phyloP scores from a whole-genome alignment of 2,797 vertebrate genomes.

The Phrynocephalus guinanensis region DNA sequence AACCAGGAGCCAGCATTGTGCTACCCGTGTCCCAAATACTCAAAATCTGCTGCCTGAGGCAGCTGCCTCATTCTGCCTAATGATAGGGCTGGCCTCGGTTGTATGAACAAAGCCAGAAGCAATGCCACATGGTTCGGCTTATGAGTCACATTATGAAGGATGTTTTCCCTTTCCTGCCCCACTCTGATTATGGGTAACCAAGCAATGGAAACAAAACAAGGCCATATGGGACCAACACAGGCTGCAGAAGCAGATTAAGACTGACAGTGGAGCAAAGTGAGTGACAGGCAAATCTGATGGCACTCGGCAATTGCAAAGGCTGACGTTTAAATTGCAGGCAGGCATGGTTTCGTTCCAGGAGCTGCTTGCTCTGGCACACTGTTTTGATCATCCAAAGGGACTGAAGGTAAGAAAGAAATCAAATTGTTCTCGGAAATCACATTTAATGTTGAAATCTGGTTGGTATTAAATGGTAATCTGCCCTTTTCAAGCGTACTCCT shows the following conservation, averaged over 20 bases:
- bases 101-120: slow-evolving; percentile 17
- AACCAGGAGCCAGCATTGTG: neutral
- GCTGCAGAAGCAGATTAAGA: slow-evolving; percentile 37
- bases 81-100: neutral
- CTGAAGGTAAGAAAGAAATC: slow-evolving; percentile 65
- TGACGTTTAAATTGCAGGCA: slow-evolving; percentile 75
- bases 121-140: slow-evolving; percentile 29
- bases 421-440: slow-evolving; percentile 86
- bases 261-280: slow-evolving; percentile 56
- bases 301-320: slow-evolving; percentile 40
- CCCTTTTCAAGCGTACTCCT: slow-evolving; percentile 80
- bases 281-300: slow-evolving; percentile 53
- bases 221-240: slow-evolving; percentile 32
- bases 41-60: neutral
- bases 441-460: slow-evolving; percentile 84
- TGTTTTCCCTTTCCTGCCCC: neutral
- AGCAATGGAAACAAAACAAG: slow-evolving; percentile 19
- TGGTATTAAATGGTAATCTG: slow-evolving; percentile 82
- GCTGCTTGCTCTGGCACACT: slow-evolving; percentile 59
- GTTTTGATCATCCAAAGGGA: slow-evolving; percentile 72
- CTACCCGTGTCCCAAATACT: neutral
- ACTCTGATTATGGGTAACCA: rapidly evolving
- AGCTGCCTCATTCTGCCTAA: neutral
- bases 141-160: slow-evolving; percentile 36
- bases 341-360: slow-evolving; percentile 75